These are phyloP conservation scores for Lithophane leautieri DNA, from an alignment of 2,888 invertebrate genomes.

Conservation along the genomic window DNA sequence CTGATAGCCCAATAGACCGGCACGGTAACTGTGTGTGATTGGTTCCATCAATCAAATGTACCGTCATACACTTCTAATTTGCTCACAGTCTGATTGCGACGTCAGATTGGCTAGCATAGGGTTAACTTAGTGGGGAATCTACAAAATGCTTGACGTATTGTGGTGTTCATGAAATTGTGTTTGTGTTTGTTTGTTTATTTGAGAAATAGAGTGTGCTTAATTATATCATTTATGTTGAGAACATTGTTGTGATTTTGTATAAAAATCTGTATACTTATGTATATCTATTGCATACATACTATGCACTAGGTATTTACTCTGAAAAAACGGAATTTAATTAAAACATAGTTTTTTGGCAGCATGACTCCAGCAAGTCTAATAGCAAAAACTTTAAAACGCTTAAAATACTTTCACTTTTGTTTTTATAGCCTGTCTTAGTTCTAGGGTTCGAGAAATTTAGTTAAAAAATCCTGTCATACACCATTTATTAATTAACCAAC, in stretches of 20 bases:
- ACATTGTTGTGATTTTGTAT: not conserved
- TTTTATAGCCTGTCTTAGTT: not conserved
- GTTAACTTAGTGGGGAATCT: not conserved
- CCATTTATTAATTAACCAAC: not conserved
- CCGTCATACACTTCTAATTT: slow-evolving; percentile 56
- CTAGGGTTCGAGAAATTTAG: not conserved
- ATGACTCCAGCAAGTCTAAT: not conserved
- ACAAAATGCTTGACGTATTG: slow-evolving; percentile 6
- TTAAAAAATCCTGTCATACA: not conserved
- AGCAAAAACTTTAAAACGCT: not conserved
- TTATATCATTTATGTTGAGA: not conserved
- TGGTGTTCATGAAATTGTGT: not conserved
- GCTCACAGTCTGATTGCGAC: slow-evolving; percentile 30
- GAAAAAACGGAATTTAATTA: not conserved
- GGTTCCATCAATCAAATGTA: slow-evolving; percentile 48
- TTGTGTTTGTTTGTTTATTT: not conserved
- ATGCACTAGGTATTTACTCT: no score
- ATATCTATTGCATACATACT: no score
- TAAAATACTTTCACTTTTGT: not conserved
- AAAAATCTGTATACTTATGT: not conserved
- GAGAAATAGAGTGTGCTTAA: not conserved
- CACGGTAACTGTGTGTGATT: slow-evolving; percentile 35
- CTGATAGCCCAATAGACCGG: slow-evolving; percentile 24
- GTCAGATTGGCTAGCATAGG: slow-evolving; percentile 5
- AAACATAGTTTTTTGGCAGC: not conserved